Evolutionary conservation across 2,113 vertebrate genomes (phyloP).

Genomic region (Sitta europaea): DNA sequence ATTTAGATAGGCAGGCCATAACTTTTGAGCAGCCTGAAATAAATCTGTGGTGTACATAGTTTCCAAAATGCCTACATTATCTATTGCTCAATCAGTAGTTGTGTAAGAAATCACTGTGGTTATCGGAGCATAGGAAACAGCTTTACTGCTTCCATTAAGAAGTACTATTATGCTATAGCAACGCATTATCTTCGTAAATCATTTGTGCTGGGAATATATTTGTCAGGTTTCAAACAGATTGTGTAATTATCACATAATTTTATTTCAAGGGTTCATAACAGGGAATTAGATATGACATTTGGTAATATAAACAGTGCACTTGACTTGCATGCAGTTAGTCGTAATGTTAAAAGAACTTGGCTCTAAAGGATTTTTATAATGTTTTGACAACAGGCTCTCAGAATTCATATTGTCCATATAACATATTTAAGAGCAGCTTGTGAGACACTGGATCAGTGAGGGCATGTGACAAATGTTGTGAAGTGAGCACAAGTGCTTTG

Average conservation of each 20-base stretch:
- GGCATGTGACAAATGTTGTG: background rate
- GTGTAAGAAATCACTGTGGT: constrained; percentile 68
- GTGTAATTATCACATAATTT: constrained; percentile 69
- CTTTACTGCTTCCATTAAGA: constrained; percentile 67
- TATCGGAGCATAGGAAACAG: constrained; percentile 37
- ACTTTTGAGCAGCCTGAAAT: constrained; percentile 39
- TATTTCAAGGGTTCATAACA: constrained; percentile 59
- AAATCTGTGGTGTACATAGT: constrained; percentile 39
- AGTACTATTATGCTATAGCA: constrained; percentile 37
- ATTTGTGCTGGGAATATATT: constrained; percentile 68
- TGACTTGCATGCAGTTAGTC: constrained; percentile 25
- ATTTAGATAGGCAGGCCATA: constrained; percentile 21
- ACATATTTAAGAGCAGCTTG: background rate
- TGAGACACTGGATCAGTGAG: background rate
- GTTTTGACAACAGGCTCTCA: background rate
- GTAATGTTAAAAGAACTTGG: constrained; percentile 50
- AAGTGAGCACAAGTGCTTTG: background rate
- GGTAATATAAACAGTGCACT: constrained; percentile 63
- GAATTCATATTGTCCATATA: background rate
- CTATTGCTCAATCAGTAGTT: constrained; percentile 68
- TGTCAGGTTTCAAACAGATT: constrained; percentile 71
- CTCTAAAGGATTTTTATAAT: constrained; percentile 36
- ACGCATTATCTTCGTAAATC: constrained; percentile 57
- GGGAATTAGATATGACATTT: constrained; percentile 66
- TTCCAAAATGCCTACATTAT: constrained; percentile 60